phyloP scores from a whole-genome alignment of 2,113 vertebrate genomes.

The Grantiella picta region DNA sequence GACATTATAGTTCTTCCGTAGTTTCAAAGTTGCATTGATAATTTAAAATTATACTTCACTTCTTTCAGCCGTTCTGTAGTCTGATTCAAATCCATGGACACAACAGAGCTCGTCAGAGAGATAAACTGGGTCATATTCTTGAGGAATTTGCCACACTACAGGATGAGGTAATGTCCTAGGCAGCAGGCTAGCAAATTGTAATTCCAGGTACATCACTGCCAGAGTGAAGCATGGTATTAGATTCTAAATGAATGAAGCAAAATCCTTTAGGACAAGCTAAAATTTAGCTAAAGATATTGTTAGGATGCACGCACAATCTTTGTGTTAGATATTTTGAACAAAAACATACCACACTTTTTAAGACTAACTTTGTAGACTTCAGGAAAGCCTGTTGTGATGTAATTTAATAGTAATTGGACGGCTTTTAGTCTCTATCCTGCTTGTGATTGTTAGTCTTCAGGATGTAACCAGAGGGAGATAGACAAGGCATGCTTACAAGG shows the following conservation, averaged over 20 bases:
- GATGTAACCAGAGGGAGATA: not conserved
- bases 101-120: conserved; percentile 95
- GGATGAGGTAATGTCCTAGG: conserved; percentile 84
- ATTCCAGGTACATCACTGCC: not conserved
- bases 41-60: not conserved
- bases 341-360: not conserved
- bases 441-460: not conserved
- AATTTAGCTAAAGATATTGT: not conserved
- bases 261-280: not conserved
- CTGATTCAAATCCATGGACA: conserved; percentile 98
- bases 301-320: not conserved
- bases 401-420: not conserved
- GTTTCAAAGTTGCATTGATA: not conserved
- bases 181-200: not conserved
- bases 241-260: not conserved
- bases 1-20: not conserved
- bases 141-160: conserved; percentile 98
- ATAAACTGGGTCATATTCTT: conserved; percentile 96
- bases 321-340: not conserved
- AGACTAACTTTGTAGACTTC: not conserved
- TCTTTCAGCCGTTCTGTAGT: conserved; percentile 93
- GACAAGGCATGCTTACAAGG: not conserved
- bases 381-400: not conserved
- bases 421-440: not conserved
- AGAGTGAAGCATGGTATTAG: not conserved